Conservation (phyloP, 2,113 vertebrate species). For the Cyanoramphus novaezelandiae region DNA sequence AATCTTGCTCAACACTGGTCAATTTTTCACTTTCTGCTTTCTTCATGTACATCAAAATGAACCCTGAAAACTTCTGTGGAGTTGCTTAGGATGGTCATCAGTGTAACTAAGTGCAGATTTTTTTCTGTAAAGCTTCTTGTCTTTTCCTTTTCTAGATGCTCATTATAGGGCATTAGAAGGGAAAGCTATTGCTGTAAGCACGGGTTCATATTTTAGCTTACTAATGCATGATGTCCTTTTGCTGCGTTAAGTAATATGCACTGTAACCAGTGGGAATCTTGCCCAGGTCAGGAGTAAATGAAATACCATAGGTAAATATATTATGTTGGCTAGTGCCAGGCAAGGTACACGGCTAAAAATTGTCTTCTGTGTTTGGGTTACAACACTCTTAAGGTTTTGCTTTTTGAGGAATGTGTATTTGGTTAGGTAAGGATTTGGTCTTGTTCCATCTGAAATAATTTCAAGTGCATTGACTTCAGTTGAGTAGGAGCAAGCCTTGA, state of each 20-base stretch:
- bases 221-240: constrained; percentile 40
- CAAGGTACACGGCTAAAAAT: not conserved
- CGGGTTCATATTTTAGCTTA: constrained; percentile 23
- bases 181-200: constrained; percentile 1
- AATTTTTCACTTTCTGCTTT: not conserved
- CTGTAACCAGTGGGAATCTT: not conserved
- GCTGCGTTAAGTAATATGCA: not conserved
- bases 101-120: not conserved
- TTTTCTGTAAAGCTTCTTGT: constrained; percentile 26
- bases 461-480: not conserved
- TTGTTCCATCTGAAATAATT: not conserved
- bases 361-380: not conserved
- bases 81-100: constrained; percentile 27
- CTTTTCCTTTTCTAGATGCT: not conserved
- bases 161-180: constrained; percentile 17
- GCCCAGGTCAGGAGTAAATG: not conserved
- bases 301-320: not conserved
- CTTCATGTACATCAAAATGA: not conserved
- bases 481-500: constrained; percentile 20
- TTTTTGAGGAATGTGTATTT: constrained; percentile 2
- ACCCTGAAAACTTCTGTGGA: constrained; percentile 23
- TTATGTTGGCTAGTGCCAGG: not conserved
- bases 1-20: not conserved
- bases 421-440: constrained; percentile 9
- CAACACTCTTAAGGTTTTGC: not conserved